Conservation (phyloP, 1,140 invertebrate species). For the Lerema accius region DNA sequence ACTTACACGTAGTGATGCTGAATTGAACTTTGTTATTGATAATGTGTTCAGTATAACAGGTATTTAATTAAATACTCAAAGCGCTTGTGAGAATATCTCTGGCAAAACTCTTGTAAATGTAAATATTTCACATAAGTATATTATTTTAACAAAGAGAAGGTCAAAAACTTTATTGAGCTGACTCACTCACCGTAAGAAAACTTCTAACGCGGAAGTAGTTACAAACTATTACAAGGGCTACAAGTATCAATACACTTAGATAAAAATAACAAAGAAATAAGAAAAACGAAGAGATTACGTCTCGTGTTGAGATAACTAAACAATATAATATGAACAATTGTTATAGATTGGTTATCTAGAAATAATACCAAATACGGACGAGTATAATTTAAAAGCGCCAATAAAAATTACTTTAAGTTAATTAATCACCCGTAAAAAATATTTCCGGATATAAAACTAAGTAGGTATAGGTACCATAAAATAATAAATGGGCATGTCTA, state of each 20-base stretch:
- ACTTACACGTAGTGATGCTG: neutral
- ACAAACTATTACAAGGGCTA: slow-evolving; percentile 10
- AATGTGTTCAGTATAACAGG: neutral
- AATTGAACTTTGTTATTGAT: neutral
- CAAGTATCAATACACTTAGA: slow-evolving; percentile 9
- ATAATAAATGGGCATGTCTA: neutral
- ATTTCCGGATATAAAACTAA: no score
- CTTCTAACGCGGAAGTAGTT: slow-evolving; percentile 26
- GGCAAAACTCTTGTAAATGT: neutral
- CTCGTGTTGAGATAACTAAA: slow-evolving; percentile 8
- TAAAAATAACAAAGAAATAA: slow-evolving; percentile 28
- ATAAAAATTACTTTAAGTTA: no score
- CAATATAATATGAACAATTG: no score
- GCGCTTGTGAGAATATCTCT: neutral
- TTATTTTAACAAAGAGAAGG: slow-evolving; percentile 6
- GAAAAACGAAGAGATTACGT: slow-evolving; percentile 21
- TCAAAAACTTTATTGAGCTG: slow-evolving; percentile 23
- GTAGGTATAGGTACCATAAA: no score
- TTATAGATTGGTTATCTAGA: no score
- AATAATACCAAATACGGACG: no score
- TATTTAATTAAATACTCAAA: neutral
- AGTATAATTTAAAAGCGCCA: no score
- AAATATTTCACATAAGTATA: slow-evolving; percentile 3
- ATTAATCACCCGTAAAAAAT: no score
- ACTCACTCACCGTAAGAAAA: slow-evolving; percentile 16